Evolutionary conservation across 2,113 vertebrate species (phyloP).

Genomic region (Gnathonemus longibarbis): DNA sequence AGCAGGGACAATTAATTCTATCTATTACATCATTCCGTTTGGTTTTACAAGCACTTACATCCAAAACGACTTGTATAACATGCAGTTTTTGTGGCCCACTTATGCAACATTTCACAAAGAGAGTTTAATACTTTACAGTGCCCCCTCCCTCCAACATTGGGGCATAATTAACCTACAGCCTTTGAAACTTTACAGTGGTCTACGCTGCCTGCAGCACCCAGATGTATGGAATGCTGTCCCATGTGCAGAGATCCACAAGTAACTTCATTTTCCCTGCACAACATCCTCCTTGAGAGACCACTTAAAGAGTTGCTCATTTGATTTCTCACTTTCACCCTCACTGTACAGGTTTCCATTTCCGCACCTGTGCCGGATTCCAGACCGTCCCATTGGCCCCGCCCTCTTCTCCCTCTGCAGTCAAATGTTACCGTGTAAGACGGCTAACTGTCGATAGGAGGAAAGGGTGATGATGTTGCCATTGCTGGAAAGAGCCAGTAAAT

Average conservation of each 20-base stretch:
- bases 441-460: not conserved
- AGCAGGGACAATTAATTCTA: not conserved
- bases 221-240: not conserved
- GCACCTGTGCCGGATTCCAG: not conserved
- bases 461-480: not conserved
- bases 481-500: not conserved
- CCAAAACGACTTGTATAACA: not conserved
- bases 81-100: not conserved
- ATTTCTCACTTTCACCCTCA: not conserved
- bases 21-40: not conserved
- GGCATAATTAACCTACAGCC: not conserved
- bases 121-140: not conserved
- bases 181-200: not conserved
- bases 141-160: not conserved
- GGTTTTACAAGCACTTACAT: not conserved
- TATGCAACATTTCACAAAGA: not conserved
- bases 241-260: not conserved
- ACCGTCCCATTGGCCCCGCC: not conserved
- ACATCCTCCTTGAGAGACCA: not conserved
- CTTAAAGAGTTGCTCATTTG: not conserved
- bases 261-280: not conserved
- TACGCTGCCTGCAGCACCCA: not conserved
- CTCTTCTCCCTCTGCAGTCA: not conserved
- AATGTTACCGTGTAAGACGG: not conserved
- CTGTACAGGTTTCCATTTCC: not conserved